Evolutionary conservation across 2,888 invertebrate genomes (phyloP).

Genomic region (Leucophora obtusa): DNA sequence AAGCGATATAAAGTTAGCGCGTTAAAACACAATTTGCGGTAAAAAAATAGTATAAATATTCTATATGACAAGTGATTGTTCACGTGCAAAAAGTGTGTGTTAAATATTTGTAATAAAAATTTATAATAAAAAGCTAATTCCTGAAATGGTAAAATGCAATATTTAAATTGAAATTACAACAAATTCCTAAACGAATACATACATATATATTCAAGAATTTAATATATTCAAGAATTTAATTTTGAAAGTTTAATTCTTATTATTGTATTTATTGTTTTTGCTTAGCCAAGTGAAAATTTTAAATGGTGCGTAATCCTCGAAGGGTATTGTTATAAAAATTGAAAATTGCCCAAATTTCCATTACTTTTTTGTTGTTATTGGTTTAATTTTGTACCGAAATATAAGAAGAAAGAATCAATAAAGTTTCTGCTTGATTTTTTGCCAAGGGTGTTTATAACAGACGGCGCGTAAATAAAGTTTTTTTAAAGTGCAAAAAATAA

Average conservation of each 20-base stretch:
- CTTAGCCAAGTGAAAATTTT: conserved; percentile 40
- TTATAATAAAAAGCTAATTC: neutral
- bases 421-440: conserved; percentile 43
- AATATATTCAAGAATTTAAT: neutral
- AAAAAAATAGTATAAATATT: neutral
- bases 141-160: neutral
- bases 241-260: neutral
- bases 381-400: conserved; percentile 18
- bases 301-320: conserved; percentile 41
- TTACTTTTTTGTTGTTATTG: conserved; percentile 30
- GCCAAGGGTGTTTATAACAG: conserved; percentile 57
- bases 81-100: neutral
- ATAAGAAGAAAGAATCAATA: conserved; percentile 42
- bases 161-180: too few species aligned
- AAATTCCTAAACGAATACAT: too few species aligned
- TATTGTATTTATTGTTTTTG: conserved; percentile 9
- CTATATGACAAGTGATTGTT: neutral
- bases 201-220: too few species aligned
- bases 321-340: conserved; percentile 22
- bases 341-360: conserved; percentile 27
- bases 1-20: neutral
- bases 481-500: conserved; percentile 30
- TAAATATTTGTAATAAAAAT: neutral
- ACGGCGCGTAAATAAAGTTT: conserved; percentile 44
- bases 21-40: neutral